Evolutionary conservation across 2,888 invertebrate genomes (phyloP).

Genomic region (Euclidia mi): DNA sequence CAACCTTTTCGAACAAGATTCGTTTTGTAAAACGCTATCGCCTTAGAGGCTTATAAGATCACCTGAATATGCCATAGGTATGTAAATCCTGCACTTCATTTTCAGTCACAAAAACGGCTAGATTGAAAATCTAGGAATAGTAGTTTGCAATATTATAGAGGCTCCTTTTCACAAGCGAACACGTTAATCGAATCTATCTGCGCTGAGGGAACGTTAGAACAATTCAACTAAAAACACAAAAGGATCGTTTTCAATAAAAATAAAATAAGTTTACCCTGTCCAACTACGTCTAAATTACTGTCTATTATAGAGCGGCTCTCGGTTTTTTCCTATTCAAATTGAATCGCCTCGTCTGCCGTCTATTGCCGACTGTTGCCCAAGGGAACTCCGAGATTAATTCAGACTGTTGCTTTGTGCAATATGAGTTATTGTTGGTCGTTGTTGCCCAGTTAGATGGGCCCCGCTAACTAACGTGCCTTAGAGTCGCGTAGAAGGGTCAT

Average conservation of each 20-base stretch:
- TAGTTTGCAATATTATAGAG: too few relatives aligned
- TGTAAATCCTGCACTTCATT: too few relatives aligned
- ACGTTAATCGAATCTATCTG: background rate
- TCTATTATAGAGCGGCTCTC: slow-evolving; percentile 45
- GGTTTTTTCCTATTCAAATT: slow-evolving; percentile 73
- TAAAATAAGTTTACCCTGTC: slow-evolving; percentile 29
- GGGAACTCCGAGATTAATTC: slow-evolving; percentile 65
- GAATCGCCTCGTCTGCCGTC: slow-evolving; percentile 65
- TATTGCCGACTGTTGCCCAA: slow-evolving; percentile 53
- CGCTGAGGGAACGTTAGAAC: slow-evolving; percentile 3
- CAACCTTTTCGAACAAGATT: too few relatives aligned
- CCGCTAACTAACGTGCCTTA: slow-evolving; percentile 40
- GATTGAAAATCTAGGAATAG: too few relatives aligned
- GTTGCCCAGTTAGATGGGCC: slow-evolving; percentile 39
- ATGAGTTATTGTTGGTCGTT: slow-evolving; percentile 64
- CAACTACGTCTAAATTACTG: slow-evolving; percentile 51
- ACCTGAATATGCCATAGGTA: too few relatives aligned
- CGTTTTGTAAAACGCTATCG: too few relatives aligned
- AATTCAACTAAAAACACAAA: slow-evolving; percentile 29
- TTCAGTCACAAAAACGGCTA: too few relatives aligned
- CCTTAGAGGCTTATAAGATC: too few relatives aligned
- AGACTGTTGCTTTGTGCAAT: slow-evolving; percentile 56
- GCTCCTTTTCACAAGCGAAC: background rate
- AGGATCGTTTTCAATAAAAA: slow-evolving; percentile 45
- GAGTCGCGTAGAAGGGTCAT: slow-evolving; percentile 24